Evolutionary conservation across 2,113 vertebrate species (phyloP).

Genomic region (Clarias batrachus): DNA sequence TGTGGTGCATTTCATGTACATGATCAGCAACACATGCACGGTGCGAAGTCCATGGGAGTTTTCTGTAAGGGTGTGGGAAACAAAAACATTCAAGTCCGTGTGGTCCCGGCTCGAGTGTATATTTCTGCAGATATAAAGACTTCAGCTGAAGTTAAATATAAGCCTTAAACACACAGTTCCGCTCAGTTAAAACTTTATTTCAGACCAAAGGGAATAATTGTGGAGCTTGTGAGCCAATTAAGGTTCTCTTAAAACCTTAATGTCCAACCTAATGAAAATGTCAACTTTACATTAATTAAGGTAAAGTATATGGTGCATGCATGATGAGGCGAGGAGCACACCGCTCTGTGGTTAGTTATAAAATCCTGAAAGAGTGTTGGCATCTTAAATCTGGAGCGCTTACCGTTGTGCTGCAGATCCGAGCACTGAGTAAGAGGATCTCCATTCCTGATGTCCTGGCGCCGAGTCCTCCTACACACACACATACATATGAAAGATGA

Average conservation of each 20-base stretch:
- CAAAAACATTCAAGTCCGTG: constrained; percentile 37
- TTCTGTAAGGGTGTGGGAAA: constrained; percentile 2
- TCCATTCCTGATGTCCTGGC: constrained; percentile 96
- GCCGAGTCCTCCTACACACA: constrained; percentile 82
- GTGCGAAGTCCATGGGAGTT: background rate
- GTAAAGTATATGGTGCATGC: constrained; percentile 9
- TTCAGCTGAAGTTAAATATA: constrained; percentile 33
- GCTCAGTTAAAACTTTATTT: constrained; percentile 15
- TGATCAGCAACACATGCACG: background rate
- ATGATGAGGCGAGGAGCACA: background rate
- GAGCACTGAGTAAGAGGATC: constrained; percentile 96
- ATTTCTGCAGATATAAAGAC: constrained; percentile 35
- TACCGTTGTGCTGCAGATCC: constrained; percentile 91
- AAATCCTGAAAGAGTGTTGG: background rate
- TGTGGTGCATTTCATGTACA: background rate
- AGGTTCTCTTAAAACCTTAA: constrained; percentile 17
- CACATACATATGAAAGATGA: constrained; percentile 53
- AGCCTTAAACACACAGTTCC: constrained; percentile 16
- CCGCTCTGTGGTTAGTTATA: constrained; percentile 13
- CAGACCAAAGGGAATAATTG: constrained; percentile 30
- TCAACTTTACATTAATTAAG: background rate
- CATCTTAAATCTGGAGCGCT: constrained; percentile 52
- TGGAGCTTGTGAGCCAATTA: constrained; percentile 1
- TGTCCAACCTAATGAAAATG: constrained; percentile 22
- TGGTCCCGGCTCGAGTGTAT: constrained; percentile 21